Evolutionary conservation across 1,140 invertebrate genomes (phyloP).

Genomic region (Apis laboriosa): DNA sequence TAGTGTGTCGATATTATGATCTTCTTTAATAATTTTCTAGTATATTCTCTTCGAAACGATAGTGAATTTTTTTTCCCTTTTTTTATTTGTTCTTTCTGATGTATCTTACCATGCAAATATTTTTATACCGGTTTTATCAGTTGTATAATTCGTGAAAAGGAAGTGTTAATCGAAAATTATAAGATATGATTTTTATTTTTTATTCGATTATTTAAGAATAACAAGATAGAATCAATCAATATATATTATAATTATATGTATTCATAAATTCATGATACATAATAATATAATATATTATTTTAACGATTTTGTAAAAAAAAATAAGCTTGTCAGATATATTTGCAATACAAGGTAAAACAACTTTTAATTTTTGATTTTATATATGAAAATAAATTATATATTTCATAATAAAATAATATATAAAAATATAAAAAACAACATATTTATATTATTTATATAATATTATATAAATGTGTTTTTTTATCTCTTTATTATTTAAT

Average conservation of each 20-base stretch:
- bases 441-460: too few species aligned
- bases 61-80: not conserved
- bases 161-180: not conserved
- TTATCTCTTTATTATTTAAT: not conserved
- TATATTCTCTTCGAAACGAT: not conserved
- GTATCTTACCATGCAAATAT: not conserved
- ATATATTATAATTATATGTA: not conserved
- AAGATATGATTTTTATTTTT: not conserved
- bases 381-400: too few species aligned
- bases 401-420: too few species aligned
- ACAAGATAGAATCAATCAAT: not conserved
- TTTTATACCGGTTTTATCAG: not conserved
- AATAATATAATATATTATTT: not conserved
- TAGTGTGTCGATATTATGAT: constrained; percentile 12
- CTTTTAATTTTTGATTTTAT: too few species aligned
- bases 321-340: not conserved
- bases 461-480: not conserved
- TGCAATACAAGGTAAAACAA: too few species aligned
- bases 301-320: not conserved
- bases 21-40: constrained; percentile 8
- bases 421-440: too few species aligned
- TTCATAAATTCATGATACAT: too few species aligned
- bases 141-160: not conserved
- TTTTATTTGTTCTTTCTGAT: not conserved
- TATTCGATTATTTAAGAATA: not conserved